phyloP scores from a whole-genome alignment of 1,140 invertebrate species.

The Microplitis demolitor region DNA sequence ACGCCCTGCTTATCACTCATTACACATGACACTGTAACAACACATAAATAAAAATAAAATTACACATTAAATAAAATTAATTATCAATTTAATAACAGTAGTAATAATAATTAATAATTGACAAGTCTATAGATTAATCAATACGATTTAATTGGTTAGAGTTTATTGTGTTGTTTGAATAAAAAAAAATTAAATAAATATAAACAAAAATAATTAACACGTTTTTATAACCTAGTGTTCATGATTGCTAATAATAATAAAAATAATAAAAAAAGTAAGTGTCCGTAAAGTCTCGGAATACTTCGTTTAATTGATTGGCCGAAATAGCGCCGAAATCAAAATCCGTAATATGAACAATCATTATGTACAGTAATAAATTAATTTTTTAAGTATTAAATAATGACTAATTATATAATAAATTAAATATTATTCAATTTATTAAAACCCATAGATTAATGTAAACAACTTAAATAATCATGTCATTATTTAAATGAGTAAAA shows the following conservation, averaged over 20 bases:
- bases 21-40: constrained; percentile 56
- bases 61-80: no score
- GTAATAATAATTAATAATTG: no score
- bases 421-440: not conserved
- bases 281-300: constrained; percentile 11
- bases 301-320: constrained; percentile 9
- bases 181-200: not conserved
- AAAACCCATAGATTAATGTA: not conserved
- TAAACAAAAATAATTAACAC: not conserved
- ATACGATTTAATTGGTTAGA: not conserved
- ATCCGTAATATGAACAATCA: constrained; percentile 21
- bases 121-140: no score
- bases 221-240: not conserved
- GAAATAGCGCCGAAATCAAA: constrained; percentile 39
- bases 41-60: constrained; percentile 22
- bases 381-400: not conserved
- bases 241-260: not conserved
- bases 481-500: not conserved
- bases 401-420: not conserved
- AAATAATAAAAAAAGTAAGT: not conserved
- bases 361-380: not conserved
- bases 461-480: not conserved
- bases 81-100: no score
- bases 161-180: not conserved
- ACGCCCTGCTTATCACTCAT: constrained; percentile 62